These are phyloP conservation scores for Drosophila neoperkinsi DNA, from an alignment of 2,888 invertebrate species.

Conservation along the genomic window DNA sequence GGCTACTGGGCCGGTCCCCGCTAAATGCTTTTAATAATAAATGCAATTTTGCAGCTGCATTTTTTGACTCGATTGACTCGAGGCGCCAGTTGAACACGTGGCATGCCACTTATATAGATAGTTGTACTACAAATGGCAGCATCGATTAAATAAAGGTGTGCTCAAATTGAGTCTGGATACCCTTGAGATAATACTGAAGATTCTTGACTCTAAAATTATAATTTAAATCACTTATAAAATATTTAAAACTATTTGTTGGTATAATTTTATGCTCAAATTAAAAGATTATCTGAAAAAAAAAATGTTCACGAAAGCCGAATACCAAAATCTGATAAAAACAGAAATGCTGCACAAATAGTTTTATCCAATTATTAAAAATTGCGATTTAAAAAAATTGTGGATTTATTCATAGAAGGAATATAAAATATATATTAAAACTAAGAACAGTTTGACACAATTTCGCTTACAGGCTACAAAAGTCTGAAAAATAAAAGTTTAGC, in stretches of 20 bases:
- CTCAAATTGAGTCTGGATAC: background rate
- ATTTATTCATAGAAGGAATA: slow-evolving; percentile 69
- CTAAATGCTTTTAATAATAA: slow-evolving; percentile 63
- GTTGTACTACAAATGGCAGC: background rate
- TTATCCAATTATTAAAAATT: background rate
- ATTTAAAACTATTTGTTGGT: background rate
- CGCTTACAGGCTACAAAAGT: slow-evolving; percentile 60
- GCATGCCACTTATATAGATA: background rate
- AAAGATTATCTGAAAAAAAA: background rate
- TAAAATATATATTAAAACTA: slow-evolving; percentile 57
- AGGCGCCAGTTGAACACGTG: slow-evolving; percentile 14
- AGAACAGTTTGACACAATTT: slow-evolving; percentile 71
- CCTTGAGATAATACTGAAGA: background rate
- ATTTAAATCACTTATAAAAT: background rate
- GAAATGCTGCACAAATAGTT: background rate
- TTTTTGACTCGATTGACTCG: background rate
- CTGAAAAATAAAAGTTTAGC: slow-evolving; percentile 4
- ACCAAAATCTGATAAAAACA: background rate
- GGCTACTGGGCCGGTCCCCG: slow-evolving; percentile 10
- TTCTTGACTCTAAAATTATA: background rate
- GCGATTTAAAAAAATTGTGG: slow-evolving; percentile 49
- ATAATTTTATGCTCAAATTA: background rate
- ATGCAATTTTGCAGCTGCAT: slow-evolving; percentile 37
- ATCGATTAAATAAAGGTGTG: background rate
- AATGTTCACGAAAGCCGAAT: background rate